Conservation (phyloP, 2,888 invertebrate species). For the Pollenia amentaria region DNA sequence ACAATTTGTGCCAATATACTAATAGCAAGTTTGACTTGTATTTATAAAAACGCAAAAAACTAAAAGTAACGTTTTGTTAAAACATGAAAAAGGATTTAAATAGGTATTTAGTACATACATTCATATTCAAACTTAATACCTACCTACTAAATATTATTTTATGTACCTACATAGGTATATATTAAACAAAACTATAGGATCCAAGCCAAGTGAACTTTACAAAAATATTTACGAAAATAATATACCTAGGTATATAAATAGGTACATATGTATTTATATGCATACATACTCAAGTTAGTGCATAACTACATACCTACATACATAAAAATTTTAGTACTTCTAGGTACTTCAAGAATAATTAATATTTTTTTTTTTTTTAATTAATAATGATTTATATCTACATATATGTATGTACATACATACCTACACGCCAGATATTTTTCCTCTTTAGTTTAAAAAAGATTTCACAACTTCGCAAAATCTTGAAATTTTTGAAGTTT, state of each 20-base stretch:
- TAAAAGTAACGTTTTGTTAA: slow-evolving; percentile 38
- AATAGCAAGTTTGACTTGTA: background rate
- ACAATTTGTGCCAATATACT: too few relatives aligned
- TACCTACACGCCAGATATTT: slow-evolving; percentile 26
- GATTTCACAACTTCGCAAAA: background rate
- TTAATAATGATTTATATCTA: background rate
- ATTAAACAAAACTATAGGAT: background rate
- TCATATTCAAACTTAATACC: too few relatives aligned
- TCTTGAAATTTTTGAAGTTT: background rate
- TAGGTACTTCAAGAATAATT: too few relatives aligned
- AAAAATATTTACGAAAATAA: background rate
- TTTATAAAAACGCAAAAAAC: slow-evolving; percentile 42
- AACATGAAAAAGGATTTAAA: slow-evolving; percentile 29
- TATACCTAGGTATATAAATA: background rate
- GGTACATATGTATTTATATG: background rate
- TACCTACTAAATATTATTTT: too few relatives aligned
- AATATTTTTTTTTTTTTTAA: too few relatives aligned
- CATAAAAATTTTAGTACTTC: background rate
- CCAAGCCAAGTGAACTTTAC: background rate
- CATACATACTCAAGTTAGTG: background rate
- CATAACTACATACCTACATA: background rate
- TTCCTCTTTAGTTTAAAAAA: background rate
- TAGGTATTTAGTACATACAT: background rate
- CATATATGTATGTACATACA: background rate
- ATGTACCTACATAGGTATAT: background rate